Conservation (phyloP, 64 coral and sea anemone species). For the Acropora tenuis region DNA sequence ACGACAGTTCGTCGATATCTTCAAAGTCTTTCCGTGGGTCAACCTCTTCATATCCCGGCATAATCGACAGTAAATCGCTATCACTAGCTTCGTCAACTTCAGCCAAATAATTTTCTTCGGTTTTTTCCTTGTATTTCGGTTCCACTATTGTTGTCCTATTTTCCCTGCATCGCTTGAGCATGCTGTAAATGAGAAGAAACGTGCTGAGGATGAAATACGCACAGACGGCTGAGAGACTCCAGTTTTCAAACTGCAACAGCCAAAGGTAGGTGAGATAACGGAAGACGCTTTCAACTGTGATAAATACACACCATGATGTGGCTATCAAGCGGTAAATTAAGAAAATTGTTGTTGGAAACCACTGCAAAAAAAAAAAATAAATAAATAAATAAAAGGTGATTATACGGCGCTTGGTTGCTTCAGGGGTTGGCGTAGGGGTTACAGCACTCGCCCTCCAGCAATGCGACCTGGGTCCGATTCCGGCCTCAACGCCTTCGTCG, state of each 20-base stretch:
- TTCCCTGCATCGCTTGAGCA: not conserved
- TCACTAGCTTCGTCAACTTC: not conserved
- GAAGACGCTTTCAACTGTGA: slow-evolving; percentile 9
- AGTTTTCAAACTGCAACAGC: slow-evolving; percentile 28
- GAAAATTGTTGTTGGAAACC: slow-evolving; percentile 29
- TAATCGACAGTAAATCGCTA: not conserved
- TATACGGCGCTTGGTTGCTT: not conserved
- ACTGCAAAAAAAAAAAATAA: not conserved
- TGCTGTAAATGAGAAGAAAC: not conserved
- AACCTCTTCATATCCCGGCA: not conserved
- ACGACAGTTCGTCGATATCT: not conserved
- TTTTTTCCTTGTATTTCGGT: not conserved
- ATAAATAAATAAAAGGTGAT: not conserved
- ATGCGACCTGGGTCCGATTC: too few relatives aligned
- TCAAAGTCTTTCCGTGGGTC: not conserved
- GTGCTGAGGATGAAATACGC: not conserved
- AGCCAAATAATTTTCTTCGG: not conserved
- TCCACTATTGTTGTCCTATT: not conserved
- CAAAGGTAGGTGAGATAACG: not conserved
- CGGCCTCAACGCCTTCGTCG: too few relatives aligned
- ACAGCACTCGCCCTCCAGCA: too few relatives aligned
- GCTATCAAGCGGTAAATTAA: slow-evolving; percentile 4
- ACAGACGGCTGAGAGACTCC: slow-evolving; percentile 1
- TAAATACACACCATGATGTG: not conserved
- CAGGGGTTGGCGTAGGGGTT: too few relatives aligned